These are phyloP conservation scores for Coecobrya sp. DNA, from an alignment of 2,888 invertebrate species.

Conservation along the genomic window DNA sequence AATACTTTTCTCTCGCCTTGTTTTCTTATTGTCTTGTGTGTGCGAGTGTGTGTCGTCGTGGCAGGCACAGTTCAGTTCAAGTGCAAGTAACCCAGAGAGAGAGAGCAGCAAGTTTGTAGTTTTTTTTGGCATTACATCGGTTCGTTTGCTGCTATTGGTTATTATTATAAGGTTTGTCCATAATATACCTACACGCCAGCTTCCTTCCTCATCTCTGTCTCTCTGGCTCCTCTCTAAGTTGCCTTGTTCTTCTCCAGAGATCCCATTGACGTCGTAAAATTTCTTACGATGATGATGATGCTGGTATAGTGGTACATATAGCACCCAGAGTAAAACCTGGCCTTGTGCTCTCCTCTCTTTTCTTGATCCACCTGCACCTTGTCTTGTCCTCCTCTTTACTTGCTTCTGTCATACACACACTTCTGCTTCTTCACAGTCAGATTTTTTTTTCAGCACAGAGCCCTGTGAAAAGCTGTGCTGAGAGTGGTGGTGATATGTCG, in stretches of 20 bases:
- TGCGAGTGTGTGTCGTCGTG: not conserved
- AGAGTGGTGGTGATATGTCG: not conserved
- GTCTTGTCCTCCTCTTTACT: not conserved
- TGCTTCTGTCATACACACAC: constrained; percentile 20
- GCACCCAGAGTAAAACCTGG: not conserved
- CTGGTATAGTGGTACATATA: not conserved
- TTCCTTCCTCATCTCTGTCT: constrained; percentile 14
- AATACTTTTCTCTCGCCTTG: constrained; percentile 22
- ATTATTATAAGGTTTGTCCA: constrained; percentile 12
- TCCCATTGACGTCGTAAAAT: constrained; percentile 46
- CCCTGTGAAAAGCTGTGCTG: not conserved
- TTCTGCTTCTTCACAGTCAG: not conserved
- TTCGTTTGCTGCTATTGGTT: constrained; percentile 21
- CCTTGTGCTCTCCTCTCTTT: not conserved
- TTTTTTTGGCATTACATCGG: constrained; percentile 5
- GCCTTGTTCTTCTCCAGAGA: constrained; percentile 32
- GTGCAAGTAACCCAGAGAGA: not conserved
- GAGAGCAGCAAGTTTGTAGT: not conserved
- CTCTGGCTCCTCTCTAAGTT: constrained; percentile 12
- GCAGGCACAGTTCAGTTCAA: not conserved
- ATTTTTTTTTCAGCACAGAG: constrained; percentile 20
- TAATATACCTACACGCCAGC: not conserved
- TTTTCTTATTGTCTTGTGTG: constrained; percentile 23
- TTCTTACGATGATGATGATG: constrained; percentile 12
- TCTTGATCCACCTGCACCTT: constrained; percentile 37